phyloP scores from a whole-genome alignment of 2,113 vertebrate genomes.

The Amblyornis subalaris region DNA sequence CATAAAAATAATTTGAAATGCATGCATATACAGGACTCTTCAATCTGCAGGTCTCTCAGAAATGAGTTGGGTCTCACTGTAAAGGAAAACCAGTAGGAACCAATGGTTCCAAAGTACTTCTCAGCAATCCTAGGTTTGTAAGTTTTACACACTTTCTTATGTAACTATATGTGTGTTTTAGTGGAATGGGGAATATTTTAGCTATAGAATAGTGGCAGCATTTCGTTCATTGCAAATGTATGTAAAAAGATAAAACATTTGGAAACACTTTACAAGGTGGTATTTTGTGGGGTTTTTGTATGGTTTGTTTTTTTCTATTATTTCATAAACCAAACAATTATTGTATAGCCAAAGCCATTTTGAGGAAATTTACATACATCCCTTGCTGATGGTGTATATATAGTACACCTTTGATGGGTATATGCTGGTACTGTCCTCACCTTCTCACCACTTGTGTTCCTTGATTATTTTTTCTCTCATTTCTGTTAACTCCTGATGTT shows the following conservation, averaged over 20 bases:
- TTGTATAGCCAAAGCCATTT: not conserved
- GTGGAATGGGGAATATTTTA: not conserved
- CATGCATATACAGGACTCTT: not conserved
- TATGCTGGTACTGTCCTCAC: not conserved
- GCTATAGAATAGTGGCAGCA: not conserved
- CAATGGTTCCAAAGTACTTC: not conserved
- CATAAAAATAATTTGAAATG: not conserved
- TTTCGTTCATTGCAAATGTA: not conserved
- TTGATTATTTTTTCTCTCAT: not conserved
- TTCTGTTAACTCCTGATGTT: not conserved
- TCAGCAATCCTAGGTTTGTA: not conserved
- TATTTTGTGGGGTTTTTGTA: not conserved
- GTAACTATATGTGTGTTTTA: not conserved
- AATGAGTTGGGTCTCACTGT: not conserved
- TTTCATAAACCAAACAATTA: not conserved
- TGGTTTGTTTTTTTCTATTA: too few species aligned
- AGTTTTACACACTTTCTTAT: not conserved
- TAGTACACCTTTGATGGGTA: not conserved
- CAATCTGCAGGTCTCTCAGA: not conserved
- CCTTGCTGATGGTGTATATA: not conserved
- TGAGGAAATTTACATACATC: not conserved
- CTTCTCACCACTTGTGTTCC: not conserved
- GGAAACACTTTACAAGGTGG: not conserved
- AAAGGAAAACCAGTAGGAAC: not conserved
- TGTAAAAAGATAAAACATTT: not conserved